Percentiles rank a stretch among this genome's conserved stretches.
These are phyloP conservation scores for Euphonia xanthogaster DNA, from an alignment of 2,797 vertebrate species.

Conservation along the genomic window DNA sequence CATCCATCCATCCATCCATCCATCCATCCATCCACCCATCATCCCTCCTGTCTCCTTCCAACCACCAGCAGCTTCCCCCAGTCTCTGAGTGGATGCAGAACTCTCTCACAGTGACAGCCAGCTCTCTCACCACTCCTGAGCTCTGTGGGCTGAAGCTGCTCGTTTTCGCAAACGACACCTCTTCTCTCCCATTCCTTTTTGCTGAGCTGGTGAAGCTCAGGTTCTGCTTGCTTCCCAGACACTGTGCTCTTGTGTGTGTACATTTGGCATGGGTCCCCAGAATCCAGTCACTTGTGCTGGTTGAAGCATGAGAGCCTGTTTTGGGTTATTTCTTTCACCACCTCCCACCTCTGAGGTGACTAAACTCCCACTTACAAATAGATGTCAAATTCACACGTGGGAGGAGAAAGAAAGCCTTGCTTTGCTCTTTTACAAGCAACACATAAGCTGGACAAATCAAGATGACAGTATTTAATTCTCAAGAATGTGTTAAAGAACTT, in stretches of 20 bases:
- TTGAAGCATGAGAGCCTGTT: background rate
- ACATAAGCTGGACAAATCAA: background rate
- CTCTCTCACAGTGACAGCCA: background rate
- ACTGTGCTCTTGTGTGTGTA: background rate
- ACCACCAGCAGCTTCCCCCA: background rate
- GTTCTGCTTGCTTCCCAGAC: background rate
- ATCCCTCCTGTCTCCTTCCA: background rate
- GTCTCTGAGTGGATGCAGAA: background rate
- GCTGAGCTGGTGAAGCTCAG: background rate
- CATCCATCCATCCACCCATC: background rate
- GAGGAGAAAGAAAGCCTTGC: background rate
- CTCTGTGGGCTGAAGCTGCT: background rate
- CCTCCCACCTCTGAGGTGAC: background rate
- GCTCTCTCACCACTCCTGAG: background rate
- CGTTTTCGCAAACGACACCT: rapidly evolving
- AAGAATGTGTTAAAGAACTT: background rate
- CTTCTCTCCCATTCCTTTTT: background rate
- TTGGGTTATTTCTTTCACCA: background rate
- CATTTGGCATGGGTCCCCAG: background rate
- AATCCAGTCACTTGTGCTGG: background rate
- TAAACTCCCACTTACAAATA: background rate
- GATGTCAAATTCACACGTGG: background rate
- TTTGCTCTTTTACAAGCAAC: background rate
- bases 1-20: background rate
- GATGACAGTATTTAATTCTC: background rate